phyloP scores from a whole-genome alignment of 2,888 invertebrate genomes.

The Xylophagus ater region DNA sequence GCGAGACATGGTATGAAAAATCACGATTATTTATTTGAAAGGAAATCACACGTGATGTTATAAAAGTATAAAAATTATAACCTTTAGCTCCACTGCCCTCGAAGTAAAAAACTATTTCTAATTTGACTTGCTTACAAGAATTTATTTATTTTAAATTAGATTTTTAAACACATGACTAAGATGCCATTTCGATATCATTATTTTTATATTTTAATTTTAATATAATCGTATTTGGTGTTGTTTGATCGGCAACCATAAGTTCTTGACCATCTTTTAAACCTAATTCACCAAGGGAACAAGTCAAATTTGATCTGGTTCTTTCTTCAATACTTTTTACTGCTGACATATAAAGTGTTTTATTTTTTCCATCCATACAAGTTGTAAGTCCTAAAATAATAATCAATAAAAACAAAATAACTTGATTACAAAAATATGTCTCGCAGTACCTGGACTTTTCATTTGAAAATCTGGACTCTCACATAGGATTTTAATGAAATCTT shows the following conservation, averaged over 20 bases:
- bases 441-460: constrained; percentile 71
- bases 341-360: constrained; percentile 88
- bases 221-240: constrained; percentile 73
- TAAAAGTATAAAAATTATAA: no score
- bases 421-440: not conserved
- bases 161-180: no score
- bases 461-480: constrained; percentile 68
- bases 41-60: no score
- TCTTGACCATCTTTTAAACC: constrained; percentile 76
- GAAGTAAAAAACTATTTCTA: no score
- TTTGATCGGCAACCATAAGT: constrained; percentile 82
- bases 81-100: no score
- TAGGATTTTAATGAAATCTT: constrained; percentile 70
- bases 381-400: constrained; percentile 51
- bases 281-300: constrained; percentile 74
- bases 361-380: constrained; percentile 67
- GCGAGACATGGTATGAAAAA: no score
- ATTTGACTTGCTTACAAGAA: no score
- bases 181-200: constrained; percentile 44
- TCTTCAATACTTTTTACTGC: constrained; percentile 86
- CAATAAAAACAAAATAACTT: not conserved
- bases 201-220: constrained; percentile 58
- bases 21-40: no score
- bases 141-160: no score
- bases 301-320: constrained; percentile 76